A percentile compares a stretch with the other conserved stretches of the same genome.
These are phyloP conservation scores for Trogon melanurus DNA, from an alignment of 2,113 vertebrate genomes.

Conservation along the genomic window DNA sequence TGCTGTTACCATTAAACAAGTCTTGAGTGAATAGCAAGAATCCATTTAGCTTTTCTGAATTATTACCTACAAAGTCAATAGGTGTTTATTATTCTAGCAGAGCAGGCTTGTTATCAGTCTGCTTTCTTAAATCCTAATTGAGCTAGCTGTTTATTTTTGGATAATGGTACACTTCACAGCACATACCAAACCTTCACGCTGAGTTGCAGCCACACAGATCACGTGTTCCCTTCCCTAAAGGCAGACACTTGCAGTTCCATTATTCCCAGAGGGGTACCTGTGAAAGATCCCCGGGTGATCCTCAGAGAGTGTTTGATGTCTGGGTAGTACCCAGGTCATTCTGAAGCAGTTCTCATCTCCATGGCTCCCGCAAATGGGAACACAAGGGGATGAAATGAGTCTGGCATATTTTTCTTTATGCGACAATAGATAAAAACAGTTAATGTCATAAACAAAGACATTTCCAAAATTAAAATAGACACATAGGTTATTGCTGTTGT, in stretches of 20 bases:
- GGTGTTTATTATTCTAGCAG: constrained; percentile 35
- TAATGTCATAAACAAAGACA: not conserved
- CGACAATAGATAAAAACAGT: not conserved
- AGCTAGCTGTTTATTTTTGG: constrained; percentile 54
- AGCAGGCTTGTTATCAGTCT: constrained; percentile 40
- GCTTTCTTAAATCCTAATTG: constrained; percentile 20
- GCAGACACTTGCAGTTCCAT: not conserved
- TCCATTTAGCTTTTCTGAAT: constrained; percentile 58
- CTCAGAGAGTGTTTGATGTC: not conserved
- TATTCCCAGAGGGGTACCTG: not conserved
- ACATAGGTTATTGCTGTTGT: fast-evolving
- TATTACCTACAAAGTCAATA: constrained; percentile 63
- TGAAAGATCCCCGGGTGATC: not conserved
- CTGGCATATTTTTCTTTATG: not conserved
- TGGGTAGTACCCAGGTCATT: not conserved
- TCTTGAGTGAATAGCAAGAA: constrained; percentile 35
- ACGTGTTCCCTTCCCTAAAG: not conserved
- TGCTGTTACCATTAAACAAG: constrained; percentile 31
- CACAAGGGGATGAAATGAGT: not conserved
- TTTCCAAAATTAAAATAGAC: not conserved
- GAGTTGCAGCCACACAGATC: not conserved
- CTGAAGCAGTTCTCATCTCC: not conserved
- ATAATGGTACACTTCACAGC: constrained; percentile 19
- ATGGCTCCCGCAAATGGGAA: not conserved
- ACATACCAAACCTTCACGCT: not conserved